These are phyloP conservation scores for Neosalanx taihuensis DNA, from an alignment of 2,797 vertebrate genomes.

Conservation along the genomic window DNA sequence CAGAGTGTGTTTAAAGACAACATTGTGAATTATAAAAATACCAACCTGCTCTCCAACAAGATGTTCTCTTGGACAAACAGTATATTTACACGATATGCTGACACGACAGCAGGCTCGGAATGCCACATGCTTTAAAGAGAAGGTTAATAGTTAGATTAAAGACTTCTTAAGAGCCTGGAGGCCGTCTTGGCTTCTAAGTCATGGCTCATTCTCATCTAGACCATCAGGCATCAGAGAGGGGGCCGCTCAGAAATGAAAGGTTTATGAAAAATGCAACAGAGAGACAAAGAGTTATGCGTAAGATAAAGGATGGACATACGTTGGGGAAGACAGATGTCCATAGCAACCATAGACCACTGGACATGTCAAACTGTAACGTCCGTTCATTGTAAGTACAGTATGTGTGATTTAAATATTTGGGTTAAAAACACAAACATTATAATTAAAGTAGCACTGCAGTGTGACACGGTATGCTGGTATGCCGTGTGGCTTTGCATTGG, in stretches of 20 bases:
- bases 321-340: not conserved
- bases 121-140: not conserved
- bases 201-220: no score
- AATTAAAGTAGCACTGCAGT: conserved; percentile 2
- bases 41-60: not conserved
- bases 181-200: no score
- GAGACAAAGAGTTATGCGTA: not conserved
- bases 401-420: not conserved
- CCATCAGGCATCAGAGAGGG: no score
- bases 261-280: not conserved
- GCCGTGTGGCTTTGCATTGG: no score
- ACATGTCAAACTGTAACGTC: no score
- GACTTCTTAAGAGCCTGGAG: no score
- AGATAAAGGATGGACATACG: not conserved
- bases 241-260: not conserved
- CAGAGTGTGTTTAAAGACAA: not conserved
- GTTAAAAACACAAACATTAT: not conserved
- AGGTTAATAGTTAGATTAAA: not conserved
- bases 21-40: not conserved
- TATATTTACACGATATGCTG: not conserved
- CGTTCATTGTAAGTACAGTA: no score
- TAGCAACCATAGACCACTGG: no score
- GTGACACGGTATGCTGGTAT: no score
- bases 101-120: not conserved
- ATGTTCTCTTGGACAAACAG: not conserved